Conservation (phyloP, 2,113 vertebrate species). For the Chloropsis hardwickii region DNA sequence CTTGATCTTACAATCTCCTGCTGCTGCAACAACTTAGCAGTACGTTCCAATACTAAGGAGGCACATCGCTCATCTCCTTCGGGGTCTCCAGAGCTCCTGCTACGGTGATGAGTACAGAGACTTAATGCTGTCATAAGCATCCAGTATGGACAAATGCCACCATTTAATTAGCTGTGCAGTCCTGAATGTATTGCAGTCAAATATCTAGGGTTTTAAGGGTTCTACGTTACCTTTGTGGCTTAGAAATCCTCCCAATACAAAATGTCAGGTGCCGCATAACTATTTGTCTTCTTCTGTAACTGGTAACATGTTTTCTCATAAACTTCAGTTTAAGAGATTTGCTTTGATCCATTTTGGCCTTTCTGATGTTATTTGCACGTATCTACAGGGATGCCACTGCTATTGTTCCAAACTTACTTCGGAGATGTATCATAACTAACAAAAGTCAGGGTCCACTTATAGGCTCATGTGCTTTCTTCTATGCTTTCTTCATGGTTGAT, state of each 20-base stretch:
- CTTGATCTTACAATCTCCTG: constrained; percentile 60
- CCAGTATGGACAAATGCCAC: neutral
- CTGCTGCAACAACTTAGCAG: constrained; percentile 23
- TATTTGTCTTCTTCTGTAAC: neutral
- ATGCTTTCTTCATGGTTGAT: neutral
- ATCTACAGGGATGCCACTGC: neutral
- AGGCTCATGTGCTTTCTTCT: neutral
- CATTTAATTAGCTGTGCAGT: neutral
- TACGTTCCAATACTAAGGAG: neutral
- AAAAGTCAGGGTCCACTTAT: neutral
- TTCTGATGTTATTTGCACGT: neutral
- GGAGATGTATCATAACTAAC: neutral
- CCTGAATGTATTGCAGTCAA: neutral
- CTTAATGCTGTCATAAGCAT: neutral
- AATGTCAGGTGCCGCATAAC: neutral
- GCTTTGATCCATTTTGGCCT: neutral
- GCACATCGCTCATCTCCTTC: neutral
- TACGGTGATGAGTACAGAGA: neutral
- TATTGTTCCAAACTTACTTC: neutral
- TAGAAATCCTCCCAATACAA: neutral
- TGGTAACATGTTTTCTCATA: neutral
- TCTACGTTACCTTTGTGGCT: neutral
- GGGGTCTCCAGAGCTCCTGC: constrained; percentile 3
- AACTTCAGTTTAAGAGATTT: neutral
- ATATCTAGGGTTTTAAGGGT: neutral